Evolutionary conservation across 2,797 vertebrate genomes (phyloP).

Genomic region (Semotilus atromaculatus): DNA sequence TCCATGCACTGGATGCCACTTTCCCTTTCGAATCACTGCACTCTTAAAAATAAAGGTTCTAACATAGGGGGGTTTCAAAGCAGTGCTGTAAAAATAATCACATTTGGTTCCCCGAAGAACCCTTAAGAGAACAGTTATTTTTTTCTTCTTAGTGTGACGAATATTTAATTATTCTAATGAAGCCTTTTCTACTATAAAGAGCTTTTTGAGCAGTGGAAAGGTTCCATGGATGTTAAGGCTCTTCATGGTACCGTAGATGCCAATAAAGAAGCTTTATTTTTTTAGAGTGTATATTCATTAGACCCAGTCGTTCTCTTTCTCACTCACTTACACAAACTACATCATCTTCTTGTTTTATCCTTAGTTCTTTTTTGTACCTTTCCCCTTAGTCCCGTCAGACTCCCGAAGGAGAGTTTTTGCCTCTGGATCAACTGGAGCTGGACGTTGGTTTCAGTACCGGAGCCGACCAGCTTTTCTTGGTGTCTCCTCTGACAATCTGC

Average conservation of each 20-base stretch:
- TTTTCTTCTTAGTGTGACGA: not conserved
- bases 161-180: not conserved
- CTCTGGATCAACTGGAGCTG: conserved; percentile 69
- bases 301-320: not conserved
- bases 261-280: not conserved
- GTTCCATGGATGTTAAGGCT: not conserved
- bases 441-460: conserved; percentile 69
- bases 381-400: conserved; percentile 65
- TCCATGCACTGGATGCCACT: conserved; percentile 31
- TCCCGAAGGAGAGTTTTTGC: conserved; percentile 68
- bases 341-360: not conserved
- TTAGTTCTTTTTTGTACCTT: conserved; percentile 22
- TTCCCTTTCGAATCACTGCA: not conserved
- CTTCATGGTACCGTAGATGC: not conserved
- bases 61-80: not conserved
- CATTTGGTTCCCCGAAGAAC: not conserved
- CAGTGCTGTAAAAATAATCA: not conserved
- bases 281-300: not conserved
- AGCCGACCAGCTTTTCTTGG: conserved; percentile 69
- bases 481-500: conserved; percentile 69
- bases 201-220: not conserved
- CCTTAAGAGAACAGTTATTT: not conserved
- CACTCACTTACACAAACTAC: not conserved
- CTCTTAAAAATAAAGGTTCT: not conserved
- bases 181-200: not conserved